These are phyloP conservation scores for Carlito syrichta DNA, from an alignment of 2,113 vertebrate genomes.

Conservation along the genomic window DNA sequence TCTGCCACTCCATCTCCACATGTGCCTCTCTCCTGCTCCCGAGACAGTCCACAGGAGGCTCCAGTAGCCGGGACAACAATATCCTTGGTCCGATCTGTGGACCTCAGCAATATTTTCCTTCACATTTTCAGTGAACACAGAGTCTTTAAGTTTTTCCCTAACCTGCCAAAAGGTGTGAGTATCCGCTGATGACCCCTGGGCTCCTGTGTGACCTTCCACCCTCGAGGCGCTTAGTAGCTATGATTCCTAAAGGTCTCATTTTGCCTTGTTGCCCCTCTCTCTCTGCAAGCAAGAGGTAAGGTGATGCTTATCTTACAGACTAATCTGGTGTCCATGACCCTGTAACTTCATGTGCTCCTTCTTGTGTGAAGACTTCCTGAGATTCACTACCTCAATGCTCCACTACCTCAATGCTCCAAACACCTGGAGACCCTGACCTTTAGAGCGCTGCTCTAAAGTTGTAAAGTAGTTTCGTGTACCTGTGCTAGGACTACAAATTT, in stretches of 20 bases:
- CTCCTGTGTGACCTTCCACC: background rate
- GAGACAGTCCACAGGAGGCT: background rate
- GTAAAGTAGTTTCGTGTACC: background rate
- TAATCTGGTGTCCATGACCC: background rate
- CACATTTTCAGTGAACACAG: background rate
- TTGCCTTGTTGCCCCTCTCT: background rate
- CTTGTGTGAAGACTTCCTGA: background rate
- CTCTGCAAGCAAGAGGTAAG: background rate
- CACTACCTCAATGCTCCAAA: background rate
- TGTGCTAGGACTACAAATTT: background rate
- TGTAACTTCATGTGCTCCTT: background rate
- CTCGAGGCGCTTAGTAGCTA: background rate
- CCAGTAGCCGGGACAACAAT: background rate
- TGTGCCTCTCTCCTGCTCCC: background rate
- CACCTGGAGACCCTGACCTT: background rate
- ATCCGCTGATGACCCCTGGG: background rate
- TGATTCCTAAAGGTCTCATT: background rate
- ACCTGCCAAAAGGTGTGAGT: background rate
- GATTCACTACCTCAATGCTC: background rate
- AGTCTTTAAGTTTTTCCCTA: background rate
- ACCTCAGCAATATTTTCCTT: background rate
- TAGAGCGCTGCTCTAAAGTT: too few relatives aligned
- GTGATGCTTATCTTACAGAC: background rate
- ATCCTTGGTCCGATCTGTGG: background rate
- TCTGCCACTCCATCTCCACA: background rate